Conservation (phyloP, 2,113 vertebrate genomes). For the Pogona vitticeps region DNA sequence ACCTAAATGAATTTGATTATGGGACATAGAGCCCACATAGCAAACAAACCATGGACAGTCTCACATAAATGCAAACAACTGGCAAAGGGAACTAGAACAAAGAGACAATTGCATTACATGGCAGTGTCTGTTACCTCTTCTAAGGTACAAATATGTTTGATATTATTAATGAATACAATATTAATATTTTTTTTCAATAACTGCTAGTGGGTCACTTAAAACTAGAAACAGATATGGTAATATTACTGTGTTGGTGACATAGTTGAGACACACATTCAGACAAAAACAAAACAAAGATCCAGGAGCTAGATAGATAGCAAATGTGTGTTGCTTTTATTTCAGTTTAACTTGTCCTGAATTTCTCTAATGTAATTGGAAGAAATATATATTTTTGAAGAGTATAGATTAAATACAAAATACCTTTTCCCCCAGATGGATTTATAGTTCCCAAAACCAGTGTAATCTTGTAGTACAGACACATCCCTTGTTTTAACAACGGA, state of each 20-base stretch:
- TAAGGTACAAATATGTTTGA: too few species aligned
- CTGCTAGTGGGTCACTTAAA: too few species aligned
- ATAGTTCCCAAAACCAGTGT: not conserved
- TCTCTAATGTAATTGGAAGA: not conserved
- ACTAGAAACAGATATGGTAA: too few species aligned
- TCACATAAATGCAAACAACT: too few species aligned
- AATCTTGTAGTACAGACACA: not conserved
- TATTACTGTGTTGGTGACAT: too few species aligned
- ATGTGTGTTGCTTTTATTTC: not conserved
- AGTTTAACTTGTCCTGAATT: not conserved
- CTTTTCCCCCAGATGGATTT: not conserved
- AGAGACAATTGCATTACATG: not conserved
- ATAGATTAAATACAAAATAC: not conserved
- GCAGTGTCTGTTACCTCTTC: not conserved
- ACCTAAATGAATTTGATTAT: too few species aligned
- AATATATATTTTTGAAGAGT: not conserved
- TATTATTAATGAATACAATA: too few species aligned
- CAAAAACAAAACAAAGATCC: not conserved
- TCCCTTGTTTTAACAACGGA: not conserved
- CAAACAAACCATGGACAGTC: too few species aligned
- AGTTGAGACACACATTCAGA: not conserved
- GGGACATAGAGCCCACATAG: too few species aligned
- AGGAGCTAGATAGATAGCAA: not conserved
- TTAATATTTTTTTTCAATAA: too few species aligned
- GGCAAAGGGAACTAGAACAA: not conserved